Evolutionary conservation across 1,140 invertebrate genomes (phyloP).

Genomic region (Hyles euphorbiae): DNA sequence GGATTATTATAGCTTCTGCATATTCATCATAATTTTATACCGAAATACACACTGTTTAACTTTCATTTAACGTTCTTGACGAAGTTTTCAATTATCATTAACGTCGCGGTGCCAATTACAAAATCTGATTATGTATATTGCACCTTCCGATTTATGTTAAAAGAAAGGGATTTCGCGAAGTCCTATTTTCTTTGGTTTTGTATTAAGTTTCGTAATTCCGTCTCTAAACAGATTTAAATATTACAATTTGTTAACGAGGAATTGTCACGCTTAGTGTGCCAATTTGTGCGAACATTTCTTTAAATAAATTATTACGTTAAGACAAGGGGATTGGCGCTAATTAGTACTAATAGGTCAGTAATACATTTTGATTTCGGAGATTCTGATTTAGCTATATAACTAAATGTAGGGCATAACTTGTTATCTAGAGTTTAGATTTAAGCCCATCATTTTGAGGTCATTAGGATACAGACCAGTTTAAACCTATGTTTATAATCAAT

Average conservation of each 20-base stretch:
- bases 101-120: slow-evolving; percentile 1
- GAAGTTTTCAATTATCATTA: slow-evolving; percentile 15
- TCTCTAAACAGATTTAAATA: slow-evolving; percentile 7
- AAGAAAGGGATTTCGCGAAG: neutral
- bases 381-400: too few relatives aligned
- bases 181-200: slow-evolving; percentile 1
- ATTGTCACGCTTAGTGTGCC: slow-evolving; percentile 3
- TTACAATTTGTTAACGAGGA: slow-evolving; percentile 3
- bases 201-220: slow-evolving; percentile 18
- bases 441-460: too few relatives aligned
- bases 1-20: slow-evolving; percentile 21
- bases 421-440: too few relatives aligned
- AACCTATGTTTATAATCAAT: too few relatives aligned
- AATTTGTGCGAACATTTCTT: slow-evolving; percentile 3
- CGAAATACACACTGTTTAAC: slow-evolving; percentile 2
- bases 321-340: neutral
- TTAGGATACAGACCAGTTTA: too few relatives aligned
- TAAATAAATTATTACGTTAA: neutral
- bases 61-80: slow-evolving; percentile 5
- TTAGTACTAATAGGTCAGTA: too few relatives aligned
- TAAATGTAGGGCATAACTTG: too few relatives aligned
- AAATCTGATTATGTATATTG: neutral
- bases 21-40: slow-evolving; percentile 11
- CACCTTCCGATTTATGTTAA: neutral
- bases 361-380: too few relatives aligned